Base-by-base conservation (phyloP, 92 coral and sea anemone species). In the Plumapathes pennacea region DNA sequence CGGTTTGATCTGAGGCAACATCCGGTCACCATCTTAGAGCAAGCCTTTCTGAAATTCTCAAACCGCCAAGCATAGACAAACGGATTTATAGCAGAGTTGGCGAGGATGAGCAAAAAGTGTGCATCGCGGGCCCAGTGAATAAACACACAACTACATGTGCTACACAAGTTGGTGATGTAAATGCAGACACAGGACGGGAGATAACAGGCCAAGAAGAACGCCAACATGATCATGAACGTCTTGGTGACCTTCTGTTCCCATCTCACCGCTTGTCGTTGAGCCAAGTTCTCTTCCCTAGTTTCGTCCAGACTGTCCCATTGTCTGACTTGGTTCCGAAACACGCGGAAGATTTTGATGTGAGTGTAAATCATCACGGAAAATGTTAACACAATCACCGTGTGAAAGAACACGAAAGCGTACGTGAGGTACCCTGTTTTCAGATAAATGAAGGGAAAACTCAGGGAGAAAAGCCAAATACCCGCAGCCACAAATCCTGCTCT, bases 61-160 rank as follows among this genome's bases (percentile, higher is more conserved):
- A 84, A 83, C 36, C 97, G 85, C 46, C 80, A 88, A 17, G 97
- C 97, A 51, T 90, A 90, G 23, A 88, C 71, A 70, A 86, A 90
- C 25, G 92, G 92, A 60, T 90, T 82, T 60, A 90, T 75, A 32
- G 90, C 71, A 13, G 95, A 86, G 55, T 90, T 90, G 38, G 88
- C 76, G 40, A 82, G 74, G 32, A 90, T 76, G 44, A 90, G 53
- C 18, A 90, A 64, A 63, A 85, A 90, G 46, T 77, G 90, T 19
- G 61, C 54, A 59, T 90, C 97, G 19, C 97, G 79, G 44, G 85
- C 86, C 86, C 85, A 77, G 64, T 90, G 97, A 5, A 90, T 82
- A 14, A 67, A 56, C 6, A 43, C 69, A 65, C 97, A 90, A 43
- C 90, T 85, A 64, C 97, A 90, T 37, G 69, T 30, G 28, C 51